Percentiles rank a stretch among this genome's conserved stretches.
These are phyloP conservation scores for Gryllus bimaculatus DNA, from an alignment of 1,140 invertebrate genomes.

Conservation along the genomic window DNA sequence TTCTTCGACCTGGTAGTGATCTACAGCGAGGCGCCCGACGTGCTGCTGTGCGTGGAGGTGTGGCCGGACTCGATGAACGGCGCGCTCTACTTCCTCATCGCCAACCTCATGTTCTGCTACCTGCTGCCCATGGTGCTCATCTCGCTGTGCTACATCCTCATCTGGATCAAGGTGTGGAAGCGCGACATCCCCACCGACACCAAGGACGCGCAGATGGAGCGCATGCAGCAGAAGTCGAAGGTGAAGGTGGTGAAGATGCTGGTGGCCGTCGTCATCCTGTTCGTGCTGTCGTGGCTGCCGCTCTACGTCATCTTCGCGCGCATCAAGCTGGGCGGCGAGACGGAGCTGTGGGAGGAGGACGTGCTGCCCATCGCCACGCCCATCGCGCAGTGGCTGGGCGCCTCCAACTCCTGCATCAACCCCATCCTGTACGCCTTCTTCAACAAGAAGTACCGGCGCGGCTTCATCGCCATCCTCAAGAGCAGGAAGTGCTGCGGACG, in stretches of 20 bases:
- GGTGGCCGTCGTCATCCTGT: conserved; percentile 86
- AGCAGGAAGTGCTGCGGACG: conserved; percentile 73
- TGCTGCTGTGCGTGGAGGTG: conserved; percentile 67
- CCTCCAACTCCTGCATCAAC: conserved; percentile 94
- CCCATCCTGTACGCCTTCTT: conserved; percentile 96
- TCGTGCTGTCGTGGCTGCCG: conserved; percentile 90
- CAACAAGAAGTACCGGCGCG: conserved; percentile 90
- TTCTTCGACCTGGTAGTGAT: conserved; percentile 76
- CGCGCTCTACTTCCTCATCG: conserved; percentile 77
- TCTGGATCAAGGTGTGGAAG: conserved; percentile 85
- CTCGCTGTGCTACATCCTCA: conserved; percentile 83
- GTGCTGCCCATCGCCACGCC: conserved; percentile 67
- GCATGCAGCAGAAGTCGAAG: conserved; percentile 85
- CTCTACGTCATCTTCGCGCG: conserved; percentile 82
- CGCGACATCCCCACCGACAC: conserved; percentile 80
- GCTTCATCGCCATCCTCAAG: conserved; percentile 82
- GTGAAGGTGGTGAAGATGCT: conserved; percentile 95
- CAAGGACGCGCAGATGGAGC: conserved; percentile 82
- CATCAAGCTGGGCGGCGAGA: conserved; percentile 67
- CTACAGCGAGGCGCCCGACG: conserved; percentile 56
- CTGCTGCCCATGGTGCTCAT: conserved; percentile 87
- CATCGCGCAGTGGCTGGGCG: conserved; percentile 91
- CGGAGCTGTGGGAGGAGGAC: conserved; percentile 63
- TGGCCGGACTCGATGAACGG: conserved; percentile 75
- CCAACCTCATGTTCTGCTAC: conserved; percentile 83